Base-by-base conservation (phyloP, 1,140 invertebrate species). In the Lethocerus indicus region DNA sequence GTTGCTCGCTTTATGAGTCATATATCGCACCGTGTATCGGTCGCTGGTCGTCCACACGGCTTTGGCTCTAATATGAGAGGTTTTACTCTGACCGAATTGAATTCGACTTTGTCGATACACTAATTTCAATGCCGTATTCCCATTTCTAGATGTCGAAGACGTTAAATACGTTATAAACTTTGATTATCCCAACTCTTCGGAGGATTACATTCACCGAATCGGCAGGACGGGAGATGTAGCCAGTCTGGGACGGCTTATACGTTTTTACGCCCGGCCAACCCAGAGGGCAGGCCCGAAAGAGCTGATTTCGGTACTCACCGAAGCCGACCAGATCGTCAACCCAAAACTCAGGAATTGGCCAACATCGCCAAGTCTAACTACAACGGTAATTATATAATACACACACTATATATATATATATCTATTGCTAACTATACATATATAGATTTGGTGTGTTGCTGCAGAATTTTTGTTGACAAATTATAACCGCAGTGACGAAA, bases 91-190 rank as follows among this genome's bases (percentile, higher is more conserved):
- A n/a, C n/a, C n/a, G n/a, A n/a, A n/a, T n/a, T n/a, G n/a, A n/a
- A n/a, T n/a, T n/a, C n/a, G n/a, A n/a, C n/a, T n/a, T n/a, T n/a
- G n/a, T n/a, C n/a, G n/a, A n/a, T n/a, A n/a, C n/a, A n/a, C n/a
- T n/a, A n/a, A n/a, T n/a, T n/a, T n/a, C n/a, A n/a, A n/a, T n/a
- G n/a, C n/a, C n/a, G 2, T 39, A 20, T 16, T 39, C 36, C 13
- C 16, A 44, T 53, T 54, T 75, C 66, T 73, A 98, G 94, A 98
- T 81, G 94, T 99, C 63, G 89, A 96, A 70, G 96, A 99, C 72
- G 93, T 99, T 49, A 97, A 98, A 68, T 98, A 94, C 76, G 96
- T 99, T 35, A 95, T 99, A 63, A 99, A 99, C 75, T 98, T 88
- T 74, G 96, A 99, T 69, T 99, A 98, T 71, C 95, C 96, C 16